phyloP scores from a whole-genome alignment of 1,140 invertebrate species.

The Zophobas morio region DNA sequence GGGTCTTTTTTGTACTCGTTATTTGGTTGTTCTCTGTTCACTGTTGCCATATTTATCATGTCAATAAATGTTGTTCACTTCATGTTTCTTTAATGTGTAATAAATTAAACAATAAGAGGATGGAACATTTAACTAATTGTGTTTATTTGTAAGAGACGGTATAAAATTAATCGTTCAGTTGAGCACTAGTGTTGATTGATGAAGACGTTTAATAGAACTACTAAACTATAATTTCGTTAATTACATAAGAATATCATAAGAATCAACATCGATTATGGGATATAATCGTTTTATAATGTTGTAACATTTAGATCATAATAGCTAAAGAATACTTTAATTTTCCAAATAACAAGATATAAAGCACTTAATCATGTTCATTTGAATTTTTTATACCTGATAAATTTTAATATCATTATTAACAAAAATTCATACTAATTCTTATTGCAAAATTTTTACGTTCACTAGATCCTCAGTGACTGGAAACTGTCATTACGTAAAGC shows the following conservation, averaged over 20 bases:
- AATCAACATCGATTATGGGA: background rate
- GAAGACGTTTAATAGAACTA: constrained; percentile 7
- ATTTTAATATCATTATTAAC: background rate
- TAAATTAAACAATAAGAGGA: background rate
- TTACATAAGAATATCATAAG: constrained; percentile 20
- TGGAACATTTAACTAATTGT: too few species aligned
- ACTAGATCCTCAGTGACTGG: constrained; percentile 1
- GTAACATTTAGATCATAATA: background rate
- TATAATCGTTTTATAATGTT: constrained; percentile 20
- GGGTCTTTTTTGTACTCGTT: too few species aligned
- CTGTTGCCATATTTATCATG: too few species aligned
- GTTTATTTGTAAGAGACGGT: background rate
- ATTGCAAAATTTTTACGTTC: constrained; percentile 28
- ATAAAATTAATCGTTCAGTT: background rate
- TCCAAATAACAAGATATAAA: too few species aligned
- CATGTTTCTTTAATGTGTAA: background rate
- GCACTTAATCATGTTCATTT: constrained; percentile 2
- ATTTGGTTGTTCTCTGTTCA: too few species aligned
- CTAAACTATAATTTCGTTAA: constrained; percentile 20
- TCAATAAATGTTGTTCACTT: too few species aligned
- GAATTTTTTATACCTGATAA: background rate
- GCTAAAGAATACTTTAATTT: too few species aligned
- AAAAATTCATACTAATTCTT: background rate
- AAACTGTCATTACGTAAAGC: constrained; percentile 19
- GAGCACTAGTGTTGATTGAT: constrained; percentile 2